phyloP scores from a whole-genome alignment of 2,888 invertebrate species.

The Nephrocerus scutellatus region DNA sequence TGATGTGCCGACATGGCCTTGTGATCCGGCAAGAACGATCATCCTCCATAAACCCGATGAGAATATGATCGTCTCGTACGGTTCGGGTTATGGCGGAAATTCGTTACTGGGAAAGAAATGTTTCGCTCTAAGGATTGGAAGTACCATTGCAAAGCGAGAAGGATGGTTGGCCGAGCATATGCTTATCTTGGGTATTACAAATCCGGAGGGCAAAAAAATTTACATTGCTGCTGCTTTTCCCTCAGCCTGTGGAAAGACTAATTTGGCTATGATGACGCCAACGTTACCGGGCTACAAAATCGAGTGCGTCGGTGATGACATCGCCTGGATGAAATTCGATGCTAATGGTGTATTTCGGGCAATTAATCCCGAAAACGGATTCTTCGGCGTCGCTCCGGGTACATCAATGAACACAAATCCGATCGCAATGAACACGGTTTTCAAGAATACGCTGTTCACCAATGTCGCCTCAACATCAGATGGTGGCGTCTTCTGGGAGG shows the following conservation, averaged over 20 bases:
- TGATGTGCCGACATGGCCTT: slow-evolving; percentile 80
- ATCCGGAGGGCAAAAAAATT: slow-evolving; percentile 77
- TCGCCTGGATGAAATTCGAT: slow-evolving; percentile 97
- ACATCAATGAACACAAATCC: slow-evolving; percentile 89
- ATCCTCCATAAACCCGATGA: slow-evolving; percentile 68
- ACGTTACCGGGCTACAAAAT: slow-evolving; percentile 86
- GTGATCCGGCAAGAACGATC: slow-evolving; percentile 90
- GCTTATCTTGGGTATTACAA: slow-evolving; percentile 94
- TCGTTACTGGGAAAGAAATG: slow-evolving; percentile 96
- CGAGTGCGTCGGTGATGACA: slow-evolving; percentile 95
- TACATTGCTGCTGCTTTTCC: slow-evolving; percentile 98
- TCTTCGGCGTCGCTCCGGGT: slow-evolving; percentile 97
- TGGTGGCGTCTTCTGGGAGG: slow-evolving; percentile 98
- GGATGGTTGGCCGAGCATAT: slow-evolving; percentile 99
- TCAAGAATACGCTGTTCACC: slow-evolving; percentile 90
- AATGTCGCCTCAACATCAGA: slow-evolving; percentile 94
- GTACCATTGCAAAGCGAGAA: slow-evolving; percentile 85
- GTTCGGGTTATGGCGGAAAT: slow-evolving; percentile 97
- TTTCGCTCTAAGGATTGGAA: slow-evolving; percentile 91
- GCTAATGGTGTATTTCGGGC: slow-evolving; percentile 78
- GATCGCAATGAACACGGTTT: slow-evolving; percentile 91
- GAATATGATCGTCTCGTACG: slow-evolving; percentile 52
- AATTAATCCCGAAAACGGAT: slow-evolving; percentile 97
- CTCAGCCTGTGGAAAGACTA: slow-evolving; percentile 98
- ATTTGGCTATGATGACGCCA: slow-evolving; percentile 97